Percentiles rank a stretch among this genome's conserved stretches.
Conservation (phyloP, 2,888 invertebrate genomes). For the Griposia aprilina region DNA sequence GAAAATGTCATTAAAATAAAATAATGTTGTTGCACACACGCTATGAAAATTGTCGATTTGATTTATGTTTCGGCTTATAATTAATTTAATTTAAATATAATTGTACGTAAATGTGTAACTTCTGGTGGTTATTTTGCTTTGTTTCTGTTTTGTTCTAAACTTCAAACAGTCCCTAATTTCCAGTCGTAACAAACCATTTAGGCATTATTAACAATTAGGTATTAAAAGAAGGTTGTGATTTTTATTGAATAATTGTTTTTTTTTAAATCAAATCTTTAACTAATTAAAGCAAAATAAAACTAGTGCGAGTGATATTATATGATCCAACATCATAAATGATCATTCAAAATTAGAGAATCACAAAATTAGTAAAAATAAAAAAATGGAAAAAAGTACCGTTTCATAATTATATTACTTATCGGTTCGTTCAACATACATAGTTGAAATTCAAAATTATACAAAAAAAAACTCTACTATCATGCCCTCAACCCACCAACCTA, state of each 20-base stretch:
- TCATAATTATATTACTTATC: background rate
- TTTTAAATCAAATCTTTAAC: background rate
- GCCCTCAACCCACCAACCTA: background rate
- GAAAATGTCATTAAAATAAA: background rate
- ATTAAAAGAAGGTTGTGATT: constrained; percentile 8
- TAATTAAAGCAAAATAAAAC: background rate
- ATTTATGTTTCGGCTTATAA: background rate
- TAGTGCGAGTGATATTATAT: background rate
- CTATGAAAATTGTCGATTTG: background rate
- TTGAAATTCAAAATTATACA: background rate
- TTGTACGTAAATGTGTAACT: background rate
- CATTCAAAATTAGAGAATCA: background rate
- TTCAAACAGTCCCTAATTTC: background rate
- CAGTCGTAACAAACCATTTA: background rate
- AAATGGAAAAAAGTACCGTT: background rate
- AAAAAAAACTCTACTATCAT: background rate
- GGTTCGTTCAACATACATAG: background rate
- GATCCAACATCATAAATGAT: background rate
- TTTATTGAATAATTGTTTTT: background rate
- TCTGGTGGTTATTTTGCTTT: background rate
- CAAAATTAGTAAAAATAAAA: background rate
- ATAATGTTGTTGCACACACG: background rate
- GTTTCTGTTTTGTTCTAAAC: background rate
- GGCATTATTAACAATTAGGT: background rate
- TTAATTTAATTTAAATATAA: background rate